phyloP scores from a whole-genome alignment of 2,797 vertebrate genomes.

The Gymnopithys bicolor region DNA sequence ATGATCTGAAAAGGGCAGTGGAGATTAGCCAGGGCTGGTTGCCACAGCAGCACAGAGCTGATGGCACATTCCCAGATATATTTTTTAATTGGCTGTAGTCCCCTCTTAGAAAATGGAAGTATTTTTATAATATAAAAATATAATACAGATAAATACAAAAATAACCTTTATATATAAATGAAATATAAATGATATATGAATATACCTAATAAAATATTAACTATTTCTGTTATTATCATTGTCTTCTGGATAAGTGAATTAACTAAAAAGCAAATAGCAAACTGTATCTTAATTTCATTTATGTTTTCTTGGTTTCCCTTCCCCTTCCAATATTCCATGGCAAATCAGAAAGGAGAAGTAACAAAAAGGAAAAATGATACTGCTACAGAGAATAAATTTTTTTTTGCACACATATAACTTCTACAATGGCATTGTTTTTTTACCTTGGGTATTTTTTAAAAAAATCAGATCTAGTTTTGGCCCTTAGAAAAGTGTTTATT shows the following conservation, averaged over 20 bases:
- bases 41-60: background rate
- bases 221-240: background rate
- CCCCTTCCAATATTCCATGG: background rate
- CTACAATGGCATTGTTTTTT: background rate
- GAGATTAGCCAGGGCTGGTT: fast-evolving
- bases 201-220: background rate
- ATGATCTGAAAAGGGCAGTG: too few species aligned
- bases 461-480: background rate
- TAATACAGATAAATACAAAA: background rate
- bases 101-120: background rate
- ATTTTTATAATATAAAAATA: background rate
- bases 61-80: fast-evolving
- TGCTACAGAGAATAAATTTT: background rate
- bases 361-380: background rate
- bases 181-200: too few species aligned
- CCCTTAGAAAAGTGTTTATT: background rate
- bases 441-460: background rate
- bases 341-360: background rate
- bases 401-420: background rate
- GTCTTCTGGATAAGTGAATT: background rate
- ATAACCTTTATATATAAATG: background rate
- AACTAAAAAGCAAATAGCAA: background rate
- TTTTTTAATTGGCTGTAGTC: background rate
- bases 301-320: background rate
- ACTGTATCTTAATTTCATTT: background rate